A percentile compares a stretch with the other conserved stretches of the same genome.
These are phyloP conservation scores for Ifrita kowaldi DNA, from an alignment of 2,113 vertebrate species.

Conservation along the genomic window DNA sequence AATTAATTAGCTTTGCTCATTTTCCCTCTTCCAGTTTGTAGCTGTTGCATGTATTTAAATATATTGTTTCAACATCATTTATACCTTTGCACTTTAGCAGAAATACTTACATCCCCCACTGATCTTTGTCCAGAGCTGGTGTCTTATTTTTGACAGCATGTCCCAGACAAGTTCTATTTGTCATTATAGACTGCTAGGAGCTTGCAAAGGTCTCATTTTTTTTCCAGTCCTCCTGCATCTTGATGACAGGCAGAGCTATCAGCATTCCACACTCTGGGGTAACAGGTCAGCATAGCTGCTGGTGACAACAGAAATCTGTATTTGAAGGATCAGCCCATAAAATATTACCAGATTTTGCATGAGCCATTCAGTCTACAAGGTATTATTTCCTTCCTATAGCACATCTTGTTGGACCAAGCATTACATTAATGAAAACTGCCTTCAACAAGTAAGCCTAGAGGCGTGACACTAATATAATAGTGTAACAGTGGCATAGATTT, in stretches of 20 bases:
- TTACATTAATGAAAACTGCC: not conserved
- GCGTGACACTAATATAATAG: not conserved
- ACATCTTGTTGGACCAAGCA: not conserved
- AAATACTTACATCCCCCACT: not conserved
- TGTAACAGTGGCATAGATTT: not conserved
- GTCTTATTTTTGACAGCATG: constrained; percentile 22
- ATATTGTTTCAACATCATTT: not conserved
- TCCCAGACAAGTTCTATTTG: constrained; percentile 35
- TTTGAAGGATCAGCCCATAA: not conserved
- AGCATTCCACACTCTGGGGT: not conserved
- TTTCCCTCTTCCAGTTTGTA: not conserved
- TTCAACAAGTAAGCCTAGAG: not conserved
- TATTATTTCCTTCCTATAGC: not conserved
- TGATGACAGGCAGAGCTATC: not conserved
- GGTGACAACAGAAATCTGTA: not conserved
- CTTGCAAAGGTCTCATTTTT: not conserved
- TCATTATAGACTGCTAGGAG: not conserved
- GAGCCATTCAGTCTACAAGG: not conserved
- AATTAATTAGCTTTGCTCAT: not conserved
- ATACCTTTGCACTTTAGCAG: constrained; percentile 29
- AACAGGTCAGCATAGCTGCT: not conserved
- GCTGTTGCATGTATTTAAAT: not conserved
- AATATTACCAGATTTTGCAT: not conserved
- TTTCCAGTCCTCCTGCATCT: not conserved
- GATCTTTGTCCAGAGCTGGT: constrained; percentile 5